Conservation (phyloP, 1,140 invertebrate species). For the Bicyclus anynana region DNA sequence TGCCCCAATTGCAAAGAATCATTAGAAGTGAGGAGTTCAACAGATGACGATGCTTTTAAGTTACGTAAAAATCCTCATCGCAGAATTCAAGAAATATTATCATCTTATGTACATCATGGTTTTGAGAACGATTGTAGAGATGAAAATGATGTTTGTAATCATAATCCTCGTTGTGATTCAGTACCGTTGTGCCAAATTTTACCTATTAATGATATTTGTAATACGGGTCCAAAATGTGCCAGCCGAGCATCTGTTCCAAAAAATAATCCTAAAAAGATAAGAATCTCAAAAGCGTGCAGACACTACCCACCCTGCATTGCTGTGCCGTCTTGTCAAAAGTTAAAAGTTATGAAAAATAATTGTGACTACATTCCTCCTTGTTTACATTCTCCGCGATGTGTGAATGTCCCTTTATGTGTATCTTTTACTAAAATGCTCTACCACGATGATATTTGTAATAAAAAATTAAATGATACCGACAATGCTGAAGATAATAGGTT, state of each 20-base stretch:
- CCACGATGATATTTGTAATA: constrained; percentile 38
- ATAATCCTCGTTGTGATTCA: constrained; percentile 54
- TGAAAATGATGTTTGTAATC: constrained; percentile 40
- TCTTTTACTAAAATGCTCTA: constrained; percentile 48
- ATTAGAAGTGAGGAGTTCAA: constrained; percentile 43
- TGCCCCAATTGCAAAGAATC: constrained; percentile 61
- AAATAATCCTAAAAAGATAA: constrained; percentile 39
- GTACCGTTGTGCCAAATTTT: constrained; percentile 57
- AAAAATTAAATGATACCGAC: constrained; percentile 31
- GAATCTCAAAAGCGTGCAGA: constrained; percentile 62
- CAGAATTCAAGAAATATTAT: constrained; percentile 26
- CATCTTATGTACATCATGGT: constrained; percentile 11
- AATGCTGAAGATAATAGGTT: constrained; percentile 30
- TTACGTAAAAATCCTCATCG: too few relatives aligned
- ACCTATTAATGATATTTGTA: constrained; percentile 34
- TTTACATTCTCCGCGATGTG: constrained; percentile 56
- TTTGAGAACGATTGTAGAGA: constrained; percentile 23
- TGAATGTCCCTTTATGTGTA: constrained; percentile 60
- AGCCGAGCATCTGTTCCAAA: constrained; percentile 31
- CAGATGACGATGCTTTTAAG: constrained; percentile 45
- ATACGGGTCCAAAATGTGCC: constrained; percentile 31
- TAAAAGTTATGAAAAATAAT: constrained; percentile 57
- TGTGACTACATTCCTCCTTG: constrained; percentile 60
- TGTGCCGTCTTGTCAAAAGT: constrained; percentile 60
- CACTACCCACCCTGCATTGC: constrained; percentile 65